phyloP scores from a whole-genome alignment of 1,140 invertebrate genomes.

The Cotesia chilonis region DNA sequence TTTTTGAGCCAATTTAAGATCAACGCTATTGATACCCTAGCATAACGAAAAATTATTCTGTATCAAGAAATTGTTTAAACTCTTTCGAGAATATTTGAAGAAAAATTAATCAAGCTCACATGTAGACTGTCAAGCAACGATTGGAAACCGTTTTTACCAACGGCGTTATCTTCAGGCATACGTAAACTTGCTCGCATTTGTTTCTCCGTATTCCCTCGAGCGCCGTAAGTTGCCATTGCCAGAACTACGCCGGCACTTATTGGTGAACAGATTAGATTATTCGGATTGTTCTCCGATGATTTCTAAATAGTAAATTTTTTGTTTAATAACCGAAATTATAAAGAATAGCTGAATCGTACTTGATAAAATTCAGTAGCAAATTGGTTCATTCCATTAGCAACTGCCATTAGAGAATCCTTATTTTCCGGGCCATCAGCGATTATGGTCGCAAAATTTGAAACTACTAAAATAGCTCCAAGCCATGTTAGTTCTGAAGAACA shows the following conservation, averaged over 20 bases:
- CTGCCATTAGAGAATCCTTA: too few relatives aligned
- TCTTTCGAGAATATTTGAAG: neutral
- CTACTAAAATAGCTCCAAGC: too few relatives aligned
- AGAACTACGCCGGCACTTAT: slow-evolving; percentile 69
- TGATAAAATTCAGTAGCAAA: too few relatives aligned
- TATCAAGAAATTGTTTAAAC: too few relatives aligned
- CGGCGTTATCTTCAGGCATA: slow-evolving; percentile 51
- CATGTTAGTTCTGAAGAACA: too few relatives aligned
- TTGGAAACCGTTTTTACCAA: slow-evolving; percentile 38
- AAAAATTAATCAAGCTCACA: slow-evolving; percentile 40
- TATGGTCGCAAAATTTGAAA: too few relatives aligned
- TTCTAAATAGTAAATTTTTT: slow-evolving; percentile 36
- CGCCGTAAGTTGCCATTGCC: slow-evolving; percentile 68
- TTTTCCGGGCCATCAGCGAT: too few relatives aligned
- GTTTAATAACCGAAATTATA: too few relatives aligned
- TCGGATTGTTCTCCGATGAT: slow-evolving; percentile 34
- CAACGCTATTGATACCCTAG: slow-evolving; percentile 57
- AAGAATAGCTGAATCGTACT: too few relatives aligned
- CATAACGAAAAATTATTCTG: slow-evolving; percentile 26
- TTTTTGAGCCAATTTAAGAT: slow-evolving; percentile 72
- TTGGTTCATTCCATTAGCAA: too few relatives aligned
- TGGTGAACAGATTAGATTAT: slow-evolving; percentile 70
- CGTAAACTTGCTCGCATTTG: slow-evolving; percentile 64
- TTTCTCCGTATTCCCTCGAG: slow-evolving; percentile 65
- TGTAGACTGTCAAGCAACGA: slow-evolving; percentile 43